phyloP scores from a whole-genome alignment of 2,888 invertebrate genomes.

The Hymenopus coronatus region DNA sequence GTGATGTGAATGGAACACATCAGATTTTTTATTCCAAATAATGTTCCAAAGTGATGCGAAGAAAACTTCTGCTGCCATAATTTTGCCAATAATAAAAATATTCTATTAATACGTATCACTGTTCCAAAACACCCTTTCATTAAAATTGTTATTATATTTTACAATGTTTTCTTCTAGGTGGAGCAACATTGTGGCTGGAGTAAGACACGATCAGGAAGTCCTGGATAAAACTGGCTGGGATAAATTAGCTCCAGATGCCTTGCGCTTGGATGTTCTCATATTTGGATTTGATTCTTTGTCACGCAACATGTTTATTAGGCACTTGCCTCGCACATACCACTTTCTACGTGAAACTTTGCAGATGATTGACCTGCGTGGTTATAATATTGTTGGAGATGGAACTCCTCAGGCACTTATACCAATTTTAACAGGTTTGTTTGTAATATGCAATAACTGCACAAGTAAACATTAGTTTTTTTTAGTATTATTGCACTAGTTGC shows the following conservation, averaged over 20 bases:
- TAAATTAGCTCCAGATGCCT: conserved; percentile 48
- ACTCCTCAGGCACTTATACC: conserved; percentile 86
- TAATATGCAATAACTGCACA: too few species aligned
- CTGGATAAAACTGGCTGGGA: conserved; percentile 51
- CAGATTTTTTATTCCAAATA: too few species aligned
- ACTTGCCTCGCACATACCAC: conserved; percentile 71
- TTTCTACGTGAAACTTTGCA: conserved; percentile 62
- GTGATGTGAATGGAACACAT: too few species aligned
- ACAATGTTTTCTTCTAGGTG: conserved; percentile 49
- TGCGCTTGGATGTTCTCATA: conserved; percentile 72
- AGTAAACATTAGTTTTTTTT: neutral
- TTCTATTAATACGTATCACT: too few species aligned
- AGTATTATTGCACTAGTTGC: neutral
- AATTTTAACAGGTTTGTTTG: conserved; percentile 70
- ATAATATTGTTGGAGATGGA: conserved; percentile 82
- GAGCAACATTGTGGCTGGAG: conserved; percentile 65
- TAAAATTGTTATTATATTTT: too few species aligned
- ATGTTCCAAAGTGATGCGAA: too few species aligned
- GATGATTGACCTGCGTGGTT: conserved; percentile 67
- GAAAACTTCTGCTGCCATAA: too few species aligned
- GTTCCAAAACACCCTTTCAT: too few species aligned
- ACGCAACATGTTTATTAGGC: conserved; percentile 73
- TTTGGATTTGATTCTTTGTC: conserved; percentile 89
- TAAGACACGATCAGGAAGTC: conserved; percentile 50
- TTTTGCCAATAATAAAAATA: too few species aligned